phyloP scores from a whole-genome alignment of 2,113 vertebrate genomes.

The Salvelinus alpinus region DNA sequence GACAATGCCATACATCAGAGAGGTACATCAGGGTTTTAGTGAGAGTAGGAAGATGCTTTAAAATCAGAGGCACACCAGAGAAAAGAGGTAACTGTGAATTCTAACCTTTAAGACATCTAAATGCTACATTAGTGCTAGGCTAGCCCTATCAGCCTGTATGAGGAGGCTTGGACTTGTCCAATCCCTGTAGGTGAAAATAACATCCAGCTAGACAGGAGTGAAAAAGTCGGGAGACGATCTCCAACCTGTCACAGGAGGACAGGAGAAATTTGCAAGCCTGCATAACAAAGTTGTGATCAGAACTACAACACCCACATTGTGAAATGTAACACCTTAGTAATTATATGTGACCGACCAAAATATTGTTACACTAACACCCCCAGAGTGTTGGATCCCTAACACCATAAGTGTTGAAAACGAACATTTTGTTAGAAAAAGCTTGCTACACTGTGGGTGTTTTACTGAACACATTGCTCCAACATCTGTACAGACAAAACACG shows the following conservation, averaged over 20 bases:
- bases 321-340: no score
- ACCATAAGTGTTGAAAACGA: no score
- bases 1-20: conserved; percentile 28
- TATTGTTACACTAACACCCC: no score
- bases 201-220: conserved; percentile 2
- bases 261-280: neutral
- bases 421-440: no score
- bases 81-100: neutral
- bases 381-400: no score
- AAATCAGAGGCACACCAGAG: neutral
- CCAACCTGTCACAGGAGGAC: neutral
- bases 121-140: neutral
- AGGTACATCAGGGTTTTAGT: conserved; percentile 34
- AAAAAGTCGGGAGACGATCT: neutral
- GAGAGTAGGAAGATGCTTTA: conserved; percentile 11
- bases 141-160: neutral
- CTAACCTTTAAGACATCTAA: neutral
- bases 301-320: no score
- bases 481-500: no score
- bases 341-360: no score
- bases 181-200: neutral
- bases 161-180: no score
- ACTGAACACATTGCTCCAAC: no score
- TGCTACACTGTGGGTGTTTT: no score
- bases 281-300: no score